Base-by-base conservation (phyloP, 1,140 invertebrate genomes). In the Camponotus floridanus region DNA sequence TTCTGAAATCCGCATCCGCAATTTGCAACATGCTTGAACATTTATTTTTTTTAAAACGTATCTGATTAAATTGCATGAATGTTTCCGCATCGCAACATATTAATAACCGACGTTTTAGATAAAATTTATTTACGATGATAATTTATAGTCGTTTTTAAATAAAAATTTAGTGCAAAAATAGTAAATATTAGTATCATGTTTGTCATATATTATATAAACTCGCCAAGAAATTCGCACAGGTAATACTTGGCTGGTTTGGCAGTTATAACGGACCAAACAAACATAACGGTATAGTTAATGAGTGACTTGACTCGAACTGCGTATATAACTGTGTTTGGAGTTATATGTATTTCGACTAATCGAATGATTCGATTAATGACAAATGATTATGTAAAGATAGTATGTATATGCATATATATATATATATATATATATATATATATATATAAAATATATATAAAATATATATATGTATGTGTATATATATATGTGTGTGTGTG, bases 201-300 rank as follows among this genome's bases (percentile, higher is more conserved):
- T 13, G 7, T 42, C 4, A 57, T 51, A 64, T 55, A 11, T 18
- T 13, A 64, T 33, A 18, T 18, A 31, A 18, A 15, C 8, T 59
- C 42, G 6, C 11, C 18, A 65, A 68, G 55, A 89, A 76, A 86
- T 89, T 86, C 33, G 57, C 31, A 71, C 36, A 18, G 45, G 36
- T 79, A 76, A 31, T 57, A 73, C 62, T 74, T 65, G 90, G 91
- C 88, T 90, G 91, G 92, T 94, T 94, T 92, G 92, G 92, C 92
- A 92, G 92, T 91, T 90, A 94, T 94, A 94, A 94, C 94, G 94
- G 94, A 94, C 93, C 92, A 94, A 92, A 93, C 93, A 94, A 94
- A 94, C 91, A 92, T 94, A 94, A 94, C 94, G 94, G 94, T 93
- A 51, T 51, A 93, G 92, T 94, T 94, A 94, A 94, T 93, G 90